Evolutionary conservation across 92 coral and sea anemone genomes (phyloP), one percentile per base, ranked within the genome.

Genomic region (Meandrina meandrites): DNA sequence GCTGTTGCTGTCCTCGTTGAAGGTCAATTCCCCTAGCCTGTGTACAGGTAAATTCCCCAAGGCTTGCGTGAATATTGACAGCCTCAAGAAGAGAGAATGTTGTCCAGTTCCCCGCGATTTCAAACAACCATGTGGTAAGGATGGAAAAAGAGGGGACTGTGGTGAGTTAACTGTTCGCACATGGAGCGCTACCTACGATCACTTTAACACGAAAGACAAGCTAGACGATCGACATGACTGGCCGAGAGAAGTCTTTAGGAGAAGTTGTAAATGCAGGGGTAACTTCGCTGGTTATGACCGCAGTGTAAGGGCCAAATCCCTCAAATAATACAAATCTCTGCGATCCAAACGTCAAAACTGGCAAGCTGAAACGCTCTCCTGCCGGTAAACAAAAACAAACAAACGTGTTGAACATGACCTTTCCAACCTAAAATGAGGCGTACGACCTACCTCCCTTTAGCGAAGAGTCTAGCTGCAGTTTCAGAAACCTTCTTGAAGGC

Each of bases 81-180:
- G 92, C 89, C 66, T 92, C 79, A 75, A n/a, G 37, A 84, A 10
- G 76, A 92, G 81, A 57, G 78, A 37, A 66, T 94, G 95, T 60
- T 94, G 97, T 79, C 97, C 97, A 4, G 80, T 67, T 53, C 97
- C 97, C 1, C 70, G 62, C 35, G 91, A 90, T 47, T 88, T 90
- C 73, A 58, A 18, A 12, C 80, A 81, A 24, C 87, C 93, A 19
- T 93, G 96, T 57, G 96, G 94, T 13, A 75, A 78, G 75, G 91
- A 86, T 19, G 88, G 84, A 69, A 34, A 50, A 45, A 86, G 96
- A 86, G 96, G 96, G 9, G 53, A 64, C 37, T 93, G 96, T 86
- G 66, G n/a, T n/a, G n/a, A n/a, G n/a, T n/a, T n/a, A n/a, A n/a
- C n/a, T n/a, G n/a, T n/a, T n/a, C n/a, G n/a, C n/a, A n/a, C n/a